Conservation (phyloP, 2,113 vertebrate genomes). For the Glaucidium brasilianum region DNA sequence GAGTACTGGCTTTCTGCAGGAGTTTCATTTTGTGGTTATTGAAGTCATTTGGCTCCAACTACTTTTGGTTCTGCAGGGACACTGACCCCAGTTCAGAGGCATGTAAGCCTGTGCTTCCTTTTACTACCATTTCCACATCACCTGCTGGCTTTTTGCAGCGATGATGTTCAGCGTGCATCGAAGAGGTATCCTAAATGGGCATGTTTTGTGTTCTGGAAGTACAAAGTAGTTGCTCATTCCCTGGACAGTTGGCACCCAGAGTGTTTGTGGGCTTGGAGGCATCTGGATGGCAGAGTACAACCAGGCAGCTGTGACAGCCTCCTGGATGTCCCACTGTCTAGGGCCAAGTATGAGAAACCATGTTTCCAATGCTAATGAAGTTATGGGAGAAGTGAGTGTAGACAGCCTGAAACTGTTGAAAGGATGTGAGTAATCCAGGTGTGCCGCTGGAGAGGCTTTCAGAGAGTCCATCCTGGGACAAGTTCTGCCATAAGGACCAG, state of each 20-base stretch:
- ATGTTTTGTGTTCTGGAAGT: not conserved
- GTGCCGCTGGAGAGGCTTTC: not conserved
- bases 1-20: not conserved
- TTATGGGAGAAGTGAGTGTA: not conserved
- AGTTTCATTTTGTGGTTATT: not conserved
- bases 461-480: not conserved
- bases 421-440: not conserved
- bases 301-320: not conserved
- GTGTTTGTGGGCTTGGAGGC: not conserved
- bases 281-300: not conserved
- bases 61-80: not conserved
- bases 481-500: not conserved
- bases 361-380: not conserved
- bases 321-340: not conserved
- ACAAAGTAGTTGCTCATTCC: not conserved
- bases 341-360: not conserved
- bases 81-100: not conserved
- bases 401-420: not conserved
- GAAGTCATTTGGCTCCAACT: not conserved
- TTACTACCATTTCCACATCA: not conserved
- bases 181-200: not conserved
- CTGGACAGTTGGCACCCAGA: not conserved
- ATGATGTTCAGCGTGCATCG: not conserved
- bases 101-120: not conserved
- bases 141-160: not conserved